Conservation (phyloP, 2,113 vertebrate species). For the Jaculus jaculus region DNA sequence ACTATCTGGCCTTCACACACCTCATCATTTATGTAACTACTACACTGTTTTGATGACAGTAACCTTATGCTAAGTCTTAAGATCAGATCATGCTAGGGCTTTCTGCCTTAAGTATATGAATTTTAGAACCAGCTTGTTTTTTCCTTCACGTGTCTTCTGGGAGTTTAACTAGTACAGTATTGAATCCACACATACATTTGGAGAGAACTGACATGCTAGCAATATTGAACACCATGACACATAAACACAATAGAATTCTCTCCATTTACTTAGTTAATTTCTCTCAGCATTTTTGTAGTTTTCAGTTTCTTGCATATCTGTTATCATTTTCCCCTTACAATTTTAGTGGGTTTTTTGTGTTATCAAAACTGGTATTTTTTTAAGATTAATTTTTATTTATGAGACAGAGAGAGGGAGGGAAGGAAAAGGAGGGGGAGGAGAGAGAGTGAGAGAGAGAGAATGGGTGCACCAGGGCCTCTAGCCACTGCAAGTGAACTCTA, state of each 20-base stretch:
- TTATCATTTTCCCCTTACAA: not conserved
- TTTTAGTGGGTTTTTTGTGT: not conserved
- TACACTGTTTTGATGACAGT: not conserved
- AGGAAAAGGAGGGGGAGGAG: too few species aligned
- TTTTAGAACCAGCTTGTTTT: conserved; percentile 16
- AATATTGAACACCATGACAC: not conserved
- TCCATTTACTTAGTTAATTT: conserved; percentile 40
- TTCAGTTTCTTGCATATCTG: not conserved
- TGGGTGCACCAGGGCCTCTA: too few species aligned
- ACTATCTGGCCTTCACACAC: not conserved
- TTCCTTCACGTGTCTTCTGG: conserved; percentile 23
- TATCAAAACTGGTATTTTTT: not conserved
- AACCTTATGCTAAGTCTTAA: not conserved
- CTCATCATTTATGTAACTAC: not conserved
- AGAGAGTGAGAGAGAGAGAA: too few species aligned
- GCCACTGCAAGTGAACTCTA: too few species aligned
- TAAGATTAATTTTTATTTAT: too few species aligned
- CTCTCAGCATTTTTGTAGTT: conserved; percentile 4
- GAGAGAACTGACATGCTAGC: not conserved
- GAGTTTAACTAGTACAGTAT: conserved; percentile 21
- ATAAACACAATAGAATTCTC: not conserved
- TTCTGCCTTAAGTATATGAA: not conserved
- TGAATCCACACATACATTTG: not conserved
- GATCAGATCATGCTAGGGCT: not conserved
- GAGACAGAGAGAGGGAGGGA: too few species aligned